Evolutionary conservation across 2,888 invertebrate species (phyloP), one percentile per base, ranked within the genome.

Genomic region (Synergus itoensis): DNA sequence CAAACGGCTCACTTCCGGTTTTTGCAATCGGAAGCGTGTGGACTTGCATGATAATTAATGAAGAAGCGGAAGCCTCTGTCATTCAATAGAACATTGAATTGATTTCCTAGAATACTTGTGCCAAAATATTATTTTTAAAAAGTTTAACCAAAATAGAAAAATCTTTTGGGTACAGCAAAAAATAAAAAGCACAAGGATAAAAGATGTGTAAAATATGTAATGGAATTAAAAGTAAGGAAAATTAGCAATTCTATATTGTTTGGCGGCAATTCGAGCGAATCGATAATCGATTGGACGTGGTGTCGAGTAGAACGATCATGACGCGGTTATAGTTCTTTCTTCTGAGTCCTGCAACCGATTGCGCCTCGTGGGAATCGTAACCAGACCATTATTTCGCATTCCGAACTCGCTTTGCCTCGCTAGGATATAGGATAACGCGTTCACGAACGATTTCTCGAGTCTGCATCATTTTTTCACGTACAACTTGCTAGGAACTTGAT

Each of bases 311-410:
- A 67, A 18, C 43, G 43, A 45, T 67, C 67, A 67, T 67, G 67
- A 67, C 69, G 28, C 48, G 16, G 41, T 65, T 65, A 41, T 65
- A 41, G 21, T 69, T 48, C 48, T 45, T 48, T 69, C 48, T 69
- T 69, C 48, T 69, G 28, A 45, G 69, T 53, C 48, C 69, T 69
- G 69, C 48, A 69, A 69, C 41, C 48, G 69, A 69, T 53, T 48
- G 36, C 45, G 69, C 45, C 69, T 69, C 69, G 69, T 69, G 69
- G 69, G 69, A 69, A 69, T 69, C 21, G 69, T 69, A 69, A 69
- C 69, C 69, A 69, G 69, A 69, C 69, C 69, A 69, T 69, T 69
- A 69, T 69, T 69, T 69, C 69, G 48, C 69, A 69, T 69, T 69
- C 69, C 48, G 9, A 36, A 28, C 28, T 48, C 28, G 45, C 28